A percentile compares a stretch with the other conserved stretches of the same genome.
phyloP scores from a whole-genome alignment of 2,113 vertebrate genomes.

The Phaethornis superciliosus region DNA sequence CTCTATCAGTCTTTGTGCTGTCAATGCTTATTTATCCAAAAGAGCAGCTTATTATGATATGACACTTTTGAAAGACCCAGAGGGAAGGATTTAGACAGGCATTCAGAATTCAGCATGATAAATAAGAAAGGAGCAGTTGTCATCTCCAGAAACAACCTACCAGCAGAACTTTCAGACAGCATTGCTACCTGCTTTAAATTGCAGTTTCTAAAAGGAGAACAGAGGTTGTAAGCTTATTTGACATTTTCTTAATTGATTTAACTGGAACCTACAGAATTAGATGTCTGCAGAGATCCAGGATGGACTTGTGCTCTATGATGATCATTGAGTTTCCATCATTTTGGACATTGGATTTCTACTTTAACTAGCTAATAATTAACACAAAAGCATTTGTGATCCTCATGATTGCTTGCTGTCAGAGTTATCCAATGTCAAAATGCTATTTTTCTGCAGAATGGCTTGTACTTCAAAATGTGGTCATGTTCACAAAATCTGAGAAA shows the following conservation, averaged over 20 bases:
- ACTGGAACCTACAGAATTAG: not conserved
- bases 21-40: conserved; percentile 40
- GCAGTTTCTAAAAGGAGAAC: not conserved
- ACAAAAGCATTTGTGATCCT: not conserved
- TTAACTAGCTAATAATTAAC: not conserved
- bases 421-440: not conserved
- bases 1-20: not conserved
- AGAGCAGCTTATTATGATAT: conserved; percentile 5
- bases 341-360: not conserved
- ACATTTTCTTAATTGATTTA: not conserved
- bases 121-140: not conserved
- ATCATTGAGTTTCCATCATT: not conserved
- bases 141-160: not conserved
- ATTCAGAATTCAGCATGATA: not conserved
- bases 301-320: not conserved
- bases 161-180: not conserved
- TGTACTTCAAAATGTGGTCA: not conserved
- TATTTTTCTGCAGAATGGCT: not conserved
- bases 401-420: not conserved
- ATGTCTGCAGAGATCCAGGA: not conserved
- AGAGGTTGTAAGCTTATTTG: not conserved
- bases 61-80: conserved; percentile 2
- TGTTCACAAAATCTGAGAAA: not conserved
- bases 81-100: conserved; percentile 18
- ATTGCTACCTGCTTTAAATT: not conserved